phyloP scores from a whole-genome alignment of 2,113 vertebrate genomes.

The Corapipo altera region DNA sequence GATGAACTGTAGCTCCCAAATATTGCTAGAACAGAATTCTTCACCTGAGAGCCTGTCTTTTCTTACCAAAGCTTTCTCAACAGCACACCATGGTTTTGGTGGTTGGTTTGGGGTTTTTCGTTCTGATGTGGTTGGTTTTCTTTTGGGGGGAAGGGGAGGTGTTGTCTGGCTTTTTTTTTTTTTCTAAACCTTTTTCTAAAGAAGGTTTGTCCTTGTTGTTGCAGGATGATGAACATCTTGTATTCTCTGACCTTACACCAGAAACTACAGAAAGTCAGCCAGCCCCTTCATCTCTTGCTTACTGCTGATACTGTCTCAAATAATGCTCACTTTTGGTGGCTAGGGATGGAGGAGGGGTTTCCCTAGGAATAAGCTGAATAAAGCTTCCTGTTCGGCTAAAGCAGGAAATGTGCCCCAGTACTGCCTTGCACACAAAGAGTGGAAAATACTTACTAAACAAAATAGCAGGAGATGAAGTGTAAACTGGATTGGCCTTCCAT shows the following conservation, averaged over 20 bases:
- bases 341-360: constrained; percentile 48
- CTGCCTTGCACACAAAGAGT: constrained; percentile 46
- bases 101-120: neutral
- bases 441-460: constrained; percentile 64
- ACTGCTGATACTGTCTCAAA: neutral
- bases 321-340: constrained; percentile 22
- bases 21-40: neutral
- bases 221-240: neutral
- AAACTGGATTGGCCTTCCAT: constrained; percentile 48
- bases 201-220: neutral
- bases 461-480: constrained; percentile 57
- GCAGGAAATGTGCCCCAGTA: constrained; percentile 56
- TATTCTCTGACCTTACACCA: neutral
- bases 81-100: neutral
- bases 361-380: constrained; percentile 61
- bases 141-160: neutral
- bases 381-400: constrained; percentile 35
- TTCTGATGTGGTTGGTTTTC: neutral
- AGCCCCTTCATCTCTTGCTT: neutral
- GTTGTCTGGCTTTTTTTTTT: neutral
- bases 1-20: neutral
- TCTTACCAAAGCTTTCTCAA: constrained; percentile 11
- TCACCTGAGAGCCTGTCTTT: neutral
- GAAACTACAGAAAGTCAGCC: neutral
- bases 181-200: neutral